Base-by-base conservation (phyloP, 2,888 invertebrate species). In the Ennomos erosarius region DNA sequence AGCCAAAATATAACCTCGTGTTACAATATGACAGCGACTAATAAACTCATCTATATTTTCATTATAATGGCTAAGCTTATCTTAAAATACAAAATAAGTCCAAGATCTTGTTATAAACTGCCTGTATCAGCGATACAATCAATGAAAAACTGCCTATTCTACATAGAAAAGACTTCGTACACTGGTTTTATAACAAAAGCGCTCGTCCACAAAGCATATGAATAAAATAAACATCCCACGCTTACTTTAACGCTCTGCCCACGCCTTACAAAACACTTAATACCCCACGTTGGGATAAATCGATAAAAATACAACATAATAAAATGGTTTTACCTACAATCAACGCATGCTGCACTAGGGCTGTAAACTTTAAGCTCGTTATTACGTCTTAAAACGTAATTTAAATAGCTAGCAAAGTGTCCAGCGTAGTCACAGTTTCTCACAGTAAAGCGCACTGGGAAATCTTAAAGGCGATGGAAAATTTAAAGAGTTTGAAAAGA, bases 401-500 rank as follows among this genome's bases (percentile, higher is more conserved):
- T 69, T 67, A 65, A 64, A 67, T 64, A 66, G 58, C 55, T 57
- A 33, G 64, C 50, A 50, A 72, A 70, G 71, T 69, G 71, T 75
- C 71, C 69, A 8, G 39, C 43, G 45, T 65, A 56, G 74, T 70
- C 74, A 79, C 78, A 82, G 79, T 84, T 82, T 79, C 76, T 73
- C 68, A 66, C 67, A 58, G 72, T 71, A 77, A 78, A 82, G 72
- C 74, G 71, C 75, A 76, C 58, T 73, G 68, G 71, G 73, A 70
- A 83, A 81, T 82, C 78, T 85, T 84, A 78, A 84, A 82, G 80
- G 81, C 79, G 79, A 79, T 83, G 81, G 74, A 83, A 85, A 85
- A 82, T 87, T 89, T 84, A 84, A 87, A 86, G 81, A 88, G 84
- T 84, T 87, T 84, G 73, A 75, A 84, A 87, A 84, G 84, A 85